These are phyloP conservation scores for Phymastichus coffea DNA, from an alignment of 1,140 invertebrate species.

Conservation along the genomic window DNA sequence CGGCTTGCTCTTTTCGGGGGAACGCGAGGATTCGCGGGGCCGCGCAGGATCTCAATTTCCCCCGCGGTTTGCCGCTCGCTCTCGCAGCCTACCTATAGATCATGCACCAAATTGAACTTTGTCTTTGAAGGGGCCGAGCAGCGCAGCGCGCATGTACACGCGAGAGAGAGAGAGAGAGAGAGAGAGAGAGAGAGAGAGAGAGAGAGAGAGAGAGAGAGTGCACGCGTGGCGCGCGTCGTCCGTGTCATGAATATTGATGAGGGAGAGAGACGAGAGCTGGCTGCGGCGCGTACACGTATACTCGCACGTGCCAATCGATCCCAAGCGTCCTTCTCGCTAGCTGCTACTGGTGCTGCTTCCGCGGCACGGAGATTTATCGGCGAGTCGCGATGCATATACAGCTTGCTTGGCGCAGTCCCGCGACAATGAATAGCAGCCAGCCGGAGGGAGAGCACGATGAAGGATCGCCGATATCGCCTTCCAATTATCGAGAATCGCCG, in stretches of 20 bases:
- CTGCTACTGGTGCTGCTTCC: conserved; percentile 7
- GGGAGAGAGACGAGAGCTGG: conserved; percentile 32
- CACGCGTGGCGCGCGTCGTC: conserved; percentile 22
- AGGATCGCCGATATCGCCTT: conserved; percentile 1
- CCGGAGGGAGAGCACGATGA: no score
- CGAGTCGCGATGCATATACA: neutral
- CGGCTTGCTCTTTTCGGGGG: neutral
- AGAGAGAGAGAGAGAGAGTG: neutral
- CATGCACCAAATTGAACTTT: conserved; percentile 47
- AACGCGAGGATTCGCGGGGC: conserved; percentile 1
- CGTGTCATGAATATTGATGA: conserved; percentile 51
- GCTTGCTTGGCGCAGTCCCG: no score
- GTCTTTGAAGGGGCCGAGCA: conserved; percentile 50
- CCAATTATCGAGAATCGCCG: conserved; percentile 11
- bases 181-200: neutral
- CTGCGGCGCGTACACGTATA: neutral
- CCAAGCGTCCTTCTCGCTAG: no score
- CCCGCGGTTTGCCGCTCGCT: conserved; percentile 5
- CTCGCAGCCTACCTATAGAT: conserved; percentile 37
- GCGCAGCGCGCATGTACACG: no score
- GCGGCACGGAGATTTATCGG: conserved; percentile 19
- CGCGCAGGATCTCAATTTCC: conserved; percentile 40
- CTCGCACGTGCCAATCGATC: no score
- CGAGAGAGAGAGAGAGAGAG: neutral
- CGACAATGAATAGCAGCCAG: no score